These are phyloP conservation scores for Hetaerina titia DNA, from an alignment of 2,888 invertebrate genomes.

Conservation along the genomic window DNA sequence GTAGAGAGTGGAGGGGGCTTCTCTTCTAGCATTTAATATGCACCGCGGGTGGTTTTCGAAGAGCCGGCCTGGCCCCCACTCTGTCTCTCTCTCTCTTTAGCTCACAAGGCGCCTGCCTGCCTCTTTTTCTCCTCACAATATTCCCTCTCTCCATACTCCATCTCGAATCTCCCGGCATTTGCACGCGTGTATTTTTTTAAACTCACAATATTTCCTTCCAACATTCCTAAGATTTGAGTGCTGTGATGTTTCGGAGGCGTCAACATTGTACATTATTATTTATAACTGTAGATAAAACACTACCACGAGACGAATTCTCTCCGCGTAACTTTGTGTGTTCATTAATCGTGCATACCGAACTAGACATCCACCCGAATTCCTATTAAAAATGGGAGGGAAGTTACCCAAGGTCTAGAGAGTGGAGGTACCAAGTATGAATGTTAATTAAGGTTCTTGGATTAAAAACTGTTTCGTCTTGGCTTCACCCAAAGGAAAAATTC, in stretches of 20 bases:
- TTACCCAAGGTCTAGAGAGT: background rate
- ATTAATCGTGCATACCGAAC: no score
- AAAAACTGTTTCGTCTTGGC: background rate
- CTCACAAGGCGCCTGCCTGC: background rate
- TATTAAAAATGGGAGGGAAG: background rate
- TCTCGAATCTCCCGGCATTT: background rate
- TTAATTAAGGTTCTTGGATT: background rate
- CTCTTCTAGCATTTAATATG: conserved; percentile 40
- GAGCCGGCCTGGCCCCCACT: background rate
- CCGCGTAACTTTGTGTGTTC: no score
- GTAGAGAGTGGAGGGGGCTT: conserved; percentile 17
- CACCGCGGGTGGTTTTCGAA: conserved; percentile 35
- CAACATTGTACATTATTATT: no score
- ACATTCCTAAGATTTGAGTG: no score
- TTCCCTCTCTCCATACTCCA: background rate
- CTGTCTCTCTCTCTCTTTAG: background rate
- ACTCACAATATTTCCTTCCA: no score
- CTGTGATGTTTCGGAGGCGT: no score
- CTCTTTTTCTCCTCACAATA: background rate
- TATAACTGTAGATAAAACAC: no score
- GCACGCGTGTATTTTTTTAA: no score
- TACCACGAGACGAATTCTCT: no score
- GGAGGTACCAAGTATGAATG: background rate
- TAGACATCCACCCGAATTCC: no score
- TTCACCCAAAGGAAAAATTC: background rate